Evolutionary conservation across 2,113 vertebrate genomes (phyloP).

Genomic region (Lagenorhynchus albirostris): DNA sequence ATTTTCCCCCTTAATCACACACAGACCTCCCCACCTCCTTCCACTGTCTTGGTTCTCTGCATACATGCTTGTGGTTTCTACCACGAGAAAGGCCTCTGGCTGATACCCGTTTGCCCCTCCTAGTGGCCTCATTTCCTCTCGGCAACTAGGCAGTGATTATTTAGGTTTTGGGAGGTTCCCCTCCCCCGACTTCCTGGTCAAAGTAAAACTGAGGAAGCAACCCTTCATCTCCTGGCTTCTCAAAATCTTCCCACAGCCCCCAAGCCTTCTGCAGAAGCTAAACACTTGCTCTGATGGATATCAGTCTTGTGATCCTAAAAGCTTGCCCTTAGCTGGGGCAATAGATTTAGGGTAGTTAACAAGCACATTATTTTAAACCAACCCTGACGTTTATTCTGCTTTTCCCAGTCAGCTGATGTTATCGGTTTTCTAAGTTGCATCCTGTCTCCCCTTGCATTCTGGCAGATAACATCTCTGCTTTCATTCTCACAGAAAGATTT

Average conservation of each 20-base stretch:
- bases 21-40: not conserved
- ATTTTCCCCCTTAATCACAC: not conserved
- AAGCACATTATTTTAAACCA: not conserved
- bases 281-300: not conserved
- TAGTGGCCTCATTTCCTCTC: not conserved
- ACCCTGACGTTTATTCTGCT: conserved; percentile 30
- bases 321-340: not conserved
- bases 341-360: not conserved
- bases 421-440: conserved; percentile 36
- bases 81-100: conserved; percentile 1
- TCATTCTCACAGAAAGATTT: conserved; percentile 58
- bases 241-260: not conserved
- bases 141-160: not conserved
- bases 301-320: not conserved
- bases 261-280: not conserved
- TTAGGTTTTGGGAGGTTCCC: not conserved
- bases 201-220: not conserved
- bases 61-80: not conserved
- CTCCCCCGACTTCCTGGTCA: not conserved
- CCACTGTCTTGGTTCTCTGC: not conserved
- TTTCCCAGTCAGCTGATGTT: conserved; percentile 6
- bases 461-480: conserved; percentile 27
- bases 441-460: not conserved
- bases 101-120: not conserved
- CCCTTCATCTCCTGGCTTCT: not conserved